Evolutionary conservation across 2,113 vertebrate species (phyloP), one percentile per base, ranked within the genome.

Genomic region (Hyla sarda): DNA sequence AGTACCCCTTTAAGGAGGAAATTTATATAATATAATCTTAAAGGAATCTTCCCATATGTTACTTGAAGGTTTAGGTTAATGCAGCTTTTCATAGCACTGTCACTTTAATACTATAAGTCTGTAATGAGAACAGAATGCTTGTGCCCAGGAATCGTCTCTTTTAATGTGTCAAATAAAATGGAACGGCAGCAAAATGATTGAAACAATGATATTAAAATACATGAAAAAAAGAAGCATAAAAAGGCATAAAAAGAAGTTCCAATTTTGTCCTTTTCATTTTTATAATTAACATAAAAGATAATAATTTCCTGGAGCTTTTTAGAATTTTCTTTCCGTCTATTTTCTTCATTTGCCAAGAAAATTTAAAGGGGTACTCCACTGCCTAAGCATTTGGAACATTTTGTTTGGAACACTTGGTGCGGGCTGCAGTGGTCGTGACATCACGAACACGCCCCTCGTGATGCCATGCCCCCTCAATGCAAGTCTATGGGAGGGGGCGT

Each of bases 271-370:
- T 52, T 82, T 82, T 71, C 4, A n/a, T 71, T 41, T 41, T 5
- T 21, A 28, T 67, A 71, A 72, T 82, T 82, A 52, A 48, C 81
- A 71, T 69, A 50, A 71, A 82, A 82, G 25, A 48, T n/a, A n/a
- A 65, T 82, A 71, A 82, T 82, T 82, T 72, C 28, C 11, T 5
- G 25, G 81, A 72, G 65, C 62, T 32, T 34, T 72, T 72, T 32
- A 50, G 81, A 65, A 72, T 82, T 82, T 54, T 69, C 65, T 14
- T 21, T 34, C 48, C 21, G 45, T 2, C 65, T n/a, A n/a, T 54
- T 54, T 47, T 34, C 62, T 72, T 82, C 28, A 82, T 82, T 82
- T 82, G 65, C 50, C 41, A 5, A 41, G n/a, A 41, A 41, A 41
- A 5, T 41, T 41, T 41, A 41, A 41, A 41, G n/a, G n/a, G n/a